Evolutionary conservation across 1,140 invertebrate species (phyloP).

Genomic region (Saccostrea cuccullata): DNA sequence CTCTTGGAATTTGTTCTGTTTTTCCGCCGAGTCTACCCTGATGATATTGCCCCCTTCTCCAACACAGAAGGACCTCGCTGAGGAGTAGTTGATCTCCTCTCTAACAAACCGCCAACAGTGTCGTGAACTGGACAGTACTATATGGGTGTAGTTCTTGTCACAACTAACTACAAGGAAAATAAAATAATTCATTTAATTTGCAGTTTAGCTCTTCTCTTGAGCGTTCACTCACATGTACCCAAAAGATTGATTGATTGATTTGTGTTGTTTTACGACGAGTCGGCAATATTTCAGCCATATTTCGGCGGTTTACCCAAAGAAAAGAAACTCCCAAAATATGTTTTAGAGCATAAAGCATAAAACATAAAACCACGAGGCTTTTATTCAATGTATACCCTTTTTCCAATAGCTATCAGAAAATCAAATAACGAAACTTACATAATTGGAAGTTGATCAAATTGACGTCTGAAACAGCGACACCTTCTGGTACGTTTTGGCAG

Average conservation of each 20-base stretch:
- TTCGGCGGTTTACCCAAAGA: too few relatives aligned
- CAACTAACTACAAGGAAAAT: background rate
- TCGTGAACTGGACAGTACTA: background rate
- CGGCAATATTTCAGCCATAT: too few relatives aligned
- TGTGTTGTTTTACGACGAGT: too few relatives aligned
- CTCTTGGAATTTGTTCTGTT: background rate
- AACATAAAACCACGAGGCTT: too few relatives aligned
- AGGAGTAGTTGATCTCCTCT: background rate
- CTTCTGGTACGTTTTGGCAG: background rate
- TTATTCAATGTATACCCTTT: too few relatives aligned
- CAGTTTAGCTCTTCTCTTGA: too few relatives aligned
- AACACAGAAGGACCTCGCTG: background rate
- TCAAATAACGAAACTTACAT: background rate
- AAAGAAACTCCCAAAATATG: too few relatives aligned
- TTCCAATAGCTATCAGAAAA: too few relatives aligned
- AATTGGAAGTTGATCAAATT: background rate
- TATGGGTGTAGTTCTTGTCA: background rate
- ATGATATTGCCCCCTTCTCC: background rate
- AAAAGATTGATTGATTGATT: too few relatives aligned
- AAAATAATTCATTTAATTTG: too few relatives aligned
- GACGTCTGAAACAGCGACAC: background rate
- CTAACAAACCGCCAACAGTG: background rate
- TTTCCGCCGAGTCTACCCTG: background rate
- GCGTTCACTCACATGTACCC: too few relatives aligned
- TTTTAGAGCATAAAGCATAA: too few relatives aligned